Evolutionary conservation across 2,797 vertebrate genomes (phyloP).

Genomic region (Ibycter americanus): DNA sequence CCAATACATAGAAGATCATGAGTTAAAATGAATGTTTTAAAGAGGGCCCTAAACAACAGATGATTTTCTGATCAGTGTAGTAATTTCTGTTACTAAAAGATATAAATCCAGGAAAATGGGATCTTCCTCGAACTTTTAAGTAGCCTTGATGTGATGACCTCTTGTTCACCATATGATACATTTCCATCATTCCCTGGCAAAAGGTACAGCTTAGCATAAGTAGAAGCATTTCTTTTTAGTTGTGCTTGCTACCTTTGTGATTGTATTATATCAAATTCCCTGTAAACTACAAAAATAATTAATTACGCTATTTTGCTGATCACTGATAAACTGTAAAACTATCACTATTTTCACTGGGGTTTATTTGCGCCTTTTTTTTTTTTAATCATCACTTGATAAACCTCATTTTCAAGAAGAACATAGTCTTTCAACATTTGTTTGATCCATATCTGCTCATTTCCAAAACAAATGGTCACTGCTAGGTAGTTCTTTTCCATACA

Average conservation of each 20-base stretch:
- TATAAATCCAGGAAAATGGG: background rate
- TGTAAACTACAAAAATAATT: background rate
- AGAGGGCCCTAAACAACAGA: background rate
- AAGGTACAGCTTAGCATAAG: background rate
- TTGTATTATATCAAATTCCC: background rate
- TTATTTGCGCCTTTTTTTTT: background rate
- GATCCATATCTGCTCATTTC: background rate
- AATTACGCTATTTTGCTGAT: background rate
- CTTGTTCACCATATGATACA: background rate
- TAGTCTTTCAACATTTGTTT: background rate
- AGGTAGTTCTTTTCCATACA: background rate
- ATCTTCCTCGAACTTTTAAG: background rate
- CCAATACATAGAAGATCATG: background rate
- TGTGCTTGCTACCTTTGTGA: fast-evolving
- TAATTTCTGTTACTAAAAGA: background rate
- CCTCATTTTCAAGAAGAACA: background rate
- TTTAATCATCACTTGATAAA: background rate
- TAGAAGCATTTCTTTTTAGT: background rate
- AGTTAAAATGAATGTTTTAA: background rate
- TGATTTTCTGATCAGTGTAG: background rate
- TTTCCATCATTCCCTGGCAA: background rate
- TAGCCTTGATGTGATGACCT: background rate
- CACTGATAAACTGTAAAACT: background rate
- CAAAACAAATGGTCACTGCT: background rate
- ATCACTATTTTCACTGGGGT: background rate